Base-by-base conservation (phyloP, 92 coral and sea anemone species). In the Phenganax stokvisi region DNA sequence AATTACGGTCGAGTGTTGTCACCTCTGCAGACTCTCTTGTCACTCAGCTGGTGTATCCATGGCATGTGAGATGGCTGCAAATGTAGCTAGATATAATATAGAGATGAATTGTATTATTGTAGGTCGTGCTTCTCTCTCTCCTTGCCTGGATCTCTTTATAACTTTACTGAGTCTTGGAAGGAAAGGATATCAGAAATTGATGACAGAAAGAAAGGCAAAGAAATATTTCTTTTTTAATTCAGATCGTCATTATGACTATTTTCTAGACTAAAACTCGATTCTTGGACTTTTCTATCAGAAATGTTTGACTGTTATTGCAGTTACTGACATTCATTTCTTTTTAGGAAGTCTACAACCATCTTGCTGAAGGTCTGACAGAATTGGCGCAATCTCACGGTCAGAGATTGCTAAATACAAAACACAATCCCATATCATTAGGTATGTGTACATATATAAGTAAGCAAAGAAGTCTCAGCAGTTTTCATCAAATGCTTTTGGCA, bases 101-200 rank as follows among this genome's bases (percentile, higher is more conserved):
- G 47, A 37, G 47, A 37, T 37, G 5, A 37, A 7, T 17, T 76
- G 7, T 44, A 5, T 30, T 59, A 3, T 37, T 76, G 53, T 25
- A 93, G 98, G 98, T 63, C 98, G 98, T 71, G 98, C 98, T 9
- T 93, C 98, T 64, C 94, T 94, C 61, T 84, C 98, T 20, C 98
- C 98, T 3, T 93, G 97, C 6, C 81, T 91, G 5, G 98, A 93
- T 87, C 85, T 93, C 78, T 93, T 93, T 55, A 93, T 93, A 63
- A 93, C 98, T 5, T 76, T 93, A 56, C 73, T 93, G 52, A 89
- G 91, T 37, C 92, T 93, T 54, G 98, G 98, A 15, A 87, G 92
- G 12, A 80, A 63, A 51, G 98, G 98, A 68, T 93, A 93, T 76
- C 94, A 91, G 72, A 88, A 80, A 84, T 56, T 93, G 52, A 79